A percentile compares a stretch with the other conserved stretches of the same genome.
Conservation (phyloP, 2,888 invertebrate species). For the Melanchra persicariae region DNA sequence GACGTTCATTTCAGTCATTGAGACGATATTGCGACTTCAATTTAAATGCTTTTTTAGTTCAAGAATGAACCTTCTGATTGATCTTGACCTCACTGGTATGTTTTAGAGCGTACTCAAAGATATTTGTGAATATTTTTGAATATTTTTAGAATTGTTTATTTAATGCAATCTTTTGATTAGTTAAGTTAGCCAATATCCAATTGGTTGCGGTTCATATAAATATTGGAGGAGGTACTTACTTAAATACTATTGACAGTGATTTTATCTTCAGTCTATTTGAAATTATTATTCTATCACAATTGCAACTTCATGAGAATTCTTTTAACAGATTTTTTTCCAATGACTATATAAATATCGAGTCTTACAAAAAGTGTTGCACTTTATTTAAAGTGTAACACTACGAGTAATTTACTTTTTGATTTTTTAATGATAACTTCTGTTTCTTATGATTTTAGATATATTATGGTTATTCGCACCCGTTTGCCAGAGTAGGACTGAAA, state of each 20-base stretch:
- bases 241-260: slow-evolving; percentile 5
- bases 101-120: neutral
- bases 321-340: slow-evolving; percentile 3
- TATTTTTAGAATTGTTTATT: neutral
- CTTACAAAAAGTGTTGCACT: neutral
- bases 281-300: neutral
- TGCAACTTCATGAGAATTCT: neutral
- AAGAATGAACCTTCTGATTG: too few species aligned
- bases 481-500: too few species aligned
- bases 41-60: too few species aligned
- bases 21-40: too few species aligned
- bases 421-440: too few species aligned
- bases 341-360: too few species aligned
- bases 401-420: too few species aligned
- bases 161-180: neutral
- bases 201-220: neutral
- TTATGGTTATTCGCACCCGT: too few species aligned
- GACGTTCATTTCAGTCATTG: too few species aligned
- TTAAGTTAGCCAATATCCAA: neutral
- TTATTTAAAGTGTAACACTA: too few species aligned
- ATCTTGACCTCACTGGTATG: neutral
- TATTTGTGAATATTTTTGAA: too few species aligned
- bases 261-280: neutral
- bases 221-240: neutral
- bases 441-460: too few species aligned